Conservation (phyloP, 2,113 vertebrate genomes). For the Dicaeum eximium region DNA sequence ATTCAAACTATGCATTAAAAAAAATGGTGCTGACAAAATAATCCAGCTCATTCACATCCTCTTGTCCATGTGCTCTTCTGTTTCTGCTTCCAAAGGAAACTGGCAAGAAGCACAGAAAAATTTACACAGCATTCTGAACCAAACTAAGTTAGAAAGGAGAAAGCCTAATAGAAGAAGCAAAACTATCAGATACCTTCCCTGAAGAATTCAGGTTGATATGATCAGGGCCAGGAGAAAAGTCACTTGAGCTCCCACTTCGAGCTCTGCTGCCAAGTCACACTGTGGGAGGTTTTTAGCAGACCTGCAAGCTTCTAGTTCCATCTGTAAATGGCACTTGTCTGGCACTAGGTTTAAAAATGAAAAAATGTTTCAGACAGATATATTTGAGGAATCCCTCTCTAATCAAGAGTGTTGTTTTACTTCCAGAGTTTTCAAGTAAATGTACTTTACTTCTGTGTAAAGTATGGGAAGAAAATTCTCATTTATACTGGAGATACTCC, state of each 20-base stretch:
- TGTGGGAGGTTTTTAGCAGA: background rate
- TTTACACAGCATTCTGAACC: background rate
- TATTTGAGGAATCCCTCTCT: background rate
- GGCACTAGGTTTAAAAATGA: background rate
- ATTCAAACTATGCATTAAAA: background rate
- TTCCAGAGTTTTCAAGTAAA: background rate
- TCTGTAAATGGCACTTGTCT: background rate
- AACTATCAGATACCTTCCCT: background rate
- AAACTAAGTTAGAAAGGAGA: background rate
- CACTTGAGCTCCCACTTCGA: background rate
- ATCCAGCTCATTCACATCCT: conserved; percentile 17
- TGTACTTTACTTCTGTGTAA: background rate
- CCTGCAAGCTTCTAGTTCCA: background rate
- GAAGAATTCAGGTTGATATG: background rate
- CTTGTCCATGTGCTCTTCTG: background rate
- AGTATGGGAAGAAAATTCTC: background rate
- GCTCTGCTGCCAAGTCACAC: background rate
- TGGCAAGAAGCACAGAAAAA: background rate
- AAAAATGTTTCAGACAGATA: background rate
- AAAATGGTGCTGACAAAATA: conserved; percentile 1
- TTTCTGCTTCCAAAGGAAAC: background rate
- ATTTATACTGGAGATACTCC: background rate
- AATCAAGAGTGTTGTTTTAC: background rate
- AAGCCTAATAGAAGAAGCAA: background rate
- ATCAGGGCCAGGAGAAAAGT: background rate